These are phyloP conservation scores for Eonycteris spelaea DNA, from an alignment of 2,113 vertebrate species.

Conservation along the genomic window DNA sequence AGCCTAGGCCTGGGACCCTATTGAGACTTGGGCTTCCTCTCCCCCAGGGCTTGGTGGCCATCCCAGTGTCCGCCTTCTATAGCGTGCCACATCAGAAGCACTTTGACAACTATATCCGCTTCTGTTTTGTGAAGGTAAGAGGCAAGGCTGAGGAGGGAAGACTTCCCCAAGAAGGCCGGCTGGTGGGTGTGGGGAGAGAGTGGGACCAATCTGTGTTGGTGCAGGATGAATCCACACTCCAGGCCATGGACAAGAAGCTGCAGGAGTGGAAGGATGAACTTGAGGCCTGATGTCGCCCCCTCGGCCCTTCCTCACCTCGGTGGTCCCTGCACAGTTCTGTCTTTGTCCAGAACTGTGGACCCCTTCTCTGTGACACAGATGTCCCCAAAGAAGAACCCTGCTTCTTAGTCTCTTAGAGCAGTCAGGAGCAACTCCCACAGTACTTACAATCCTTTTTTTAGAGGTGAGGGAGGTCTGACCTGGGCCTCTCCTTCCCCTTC, in stretches of 20 bases:
- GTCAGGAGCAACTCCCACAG: background rate
- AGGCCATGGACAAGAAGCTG: constrained; percentile 89
- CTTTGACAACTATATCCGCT: constrained; percentile 90
- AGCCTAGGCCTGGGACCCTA: background rate
- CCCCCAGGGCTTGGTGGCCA: constrained; percentile 89
- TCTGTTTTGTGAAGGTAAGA: constrained; percentile 96
- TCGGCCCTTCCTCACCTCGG: background rate
- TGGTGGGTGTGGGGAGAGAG: fast-evolving
- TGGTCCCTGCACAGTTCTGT: fast-evolving
- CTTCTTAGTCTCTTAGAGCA: background rate
- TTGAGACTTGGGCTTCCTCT: fast-evolving
- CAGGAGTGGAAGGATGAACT: constrained; percentile 85
- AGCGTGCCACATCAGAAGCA: constrained; percentile 84
- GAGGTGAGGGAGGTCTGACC: background rate
- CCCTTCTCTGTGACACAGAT: background rate
- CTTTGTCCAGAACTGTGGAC: background rate
- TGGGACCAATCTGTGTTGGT: background rate
- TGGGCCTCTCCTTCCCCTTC: background rate
- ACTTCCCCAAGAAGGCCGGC: background rate
- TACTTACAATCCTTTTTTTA: background rate
- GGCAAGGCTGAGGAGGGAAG: background rate
- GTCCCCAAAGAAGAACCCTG: background rate
- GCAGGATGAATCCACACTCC: constrained; percentile 92
- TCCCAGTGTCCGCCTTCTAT: constrained; percentile 92
- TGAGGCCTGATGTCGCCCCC: background rate